These are phyloP conservation scores for Lasioglossum pauxillum DNA, from an alignment of 2,888 invertebrate genomes.

Conservation along the genomic window DNA sequence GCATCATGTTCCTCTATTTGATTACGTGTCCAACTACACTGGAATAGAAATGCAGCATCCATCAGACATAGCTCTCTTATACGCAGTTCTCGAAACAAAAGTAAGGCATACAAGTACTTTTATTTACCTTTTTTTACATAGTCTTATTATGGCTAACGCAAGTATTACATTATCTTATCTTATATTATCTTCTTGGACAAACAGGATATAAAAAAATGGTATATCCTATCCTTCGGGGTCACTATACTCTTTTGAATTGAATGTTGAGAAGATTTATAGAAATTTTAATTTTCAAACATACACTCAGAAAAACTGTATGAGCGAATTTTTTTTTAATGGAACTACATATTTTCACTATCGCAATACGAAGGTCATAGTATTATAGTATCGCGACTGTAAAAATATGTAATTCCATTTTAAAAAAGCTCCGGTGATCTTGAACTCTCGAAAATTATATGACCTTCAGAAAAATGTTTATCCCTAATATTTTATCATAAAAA, in stretches of 20 bases:
- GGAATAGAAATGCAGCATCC: conserved; percentile 47
- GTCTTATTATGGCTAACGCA: background rate
- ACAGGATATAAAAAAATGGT: background rate
- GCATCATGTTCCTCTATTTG: conserved; percentile 53
- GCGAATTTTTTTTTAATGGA: too few relatives aligned
- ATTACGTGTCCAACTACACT: conserved; percentile 55
- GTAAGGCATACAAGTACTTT: conserved; percentile 39
- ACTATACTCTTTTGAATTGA: background rate
- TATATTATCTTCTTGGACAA: background rate
- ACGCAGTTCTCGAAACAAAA: conserved; percentile 60
- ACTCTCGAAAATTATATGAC: too few relatives aligned
- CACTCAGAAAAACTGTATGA: background rate
- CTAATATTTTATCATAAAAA: too few relatives aligned
- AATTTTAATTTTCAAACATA: background rate
- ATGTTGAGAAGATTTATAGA: background rate
- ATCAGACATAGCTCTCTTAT: conserved; percentile 60
- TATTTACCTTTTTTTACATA: background rate
- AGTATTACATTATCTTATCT: background rate
- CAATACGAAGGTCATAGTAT: too few relatives aligned
- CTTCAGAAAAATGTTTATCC: too few relatives aligned
- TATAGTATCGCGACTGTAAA: too few relatives aligned
- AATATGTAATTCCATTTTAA: too few relatives aligned
- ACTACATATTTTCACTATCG: too few relatives aligned
- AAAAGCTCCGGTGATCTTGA: too few relatives aligned
- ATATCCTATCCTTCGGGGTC: background rate